phyloP scores from a whole-genome alignment of 2,113 vertebrate species.

The Columba janthina region DNA sequence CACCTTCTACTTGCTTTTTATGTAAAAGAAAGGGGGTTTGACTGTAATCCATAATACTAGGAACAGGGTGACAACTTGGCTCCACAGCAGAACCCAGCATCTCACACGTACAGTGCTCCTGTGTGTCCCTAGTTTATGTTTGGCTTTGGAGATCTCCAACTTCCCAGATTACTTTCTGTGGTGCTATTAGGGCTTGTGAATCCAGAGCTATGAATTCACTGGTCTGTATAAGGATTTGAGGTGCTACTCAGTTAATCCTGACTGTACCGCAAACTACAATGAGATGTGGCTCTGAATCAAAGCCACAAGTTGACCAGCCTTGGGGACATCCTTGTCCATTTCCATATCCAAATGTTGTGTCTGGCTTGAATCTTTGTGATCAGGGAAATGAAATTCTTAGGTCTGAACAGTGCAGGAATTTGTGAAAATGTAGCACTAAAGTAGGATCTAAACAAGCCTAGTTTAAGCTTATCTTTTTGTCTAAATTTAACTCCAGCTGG shows the following conservation, averaged over 20 bases:
- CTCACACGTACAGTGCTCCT: not conserved
- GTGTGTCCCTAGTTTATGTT: fast-evolving
- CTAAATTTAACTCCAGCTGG: not conserved
- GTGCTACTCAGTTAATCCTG: not conserved
- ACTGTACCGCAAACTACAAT: not conserved
- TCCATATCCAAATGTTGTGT: not conserved
- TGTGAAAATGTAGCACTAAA: not conserved
- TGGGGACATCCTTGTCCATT: not conserved
- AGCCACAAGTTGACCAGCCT: not conserved
- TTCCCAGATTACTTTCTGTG: not conserved
- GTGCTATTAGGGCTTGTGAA: not conserved
- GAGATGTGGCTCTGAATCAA: not conserved
- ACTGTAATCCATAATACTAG: not conserved
- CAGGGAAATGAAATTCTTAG: not conserved
- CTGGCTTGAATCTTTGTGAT: not conserved
- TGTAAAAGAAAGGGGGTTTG: not conserved
- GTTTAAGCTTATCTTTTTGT: not conserved
- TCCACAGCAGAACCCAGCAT: not conserved
- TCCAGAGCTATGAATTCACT: not conserved
- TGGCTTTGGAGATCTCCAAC: not conserved
- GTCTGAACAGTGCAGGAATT: not conserved
- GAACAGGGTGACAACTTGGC: not conserved
- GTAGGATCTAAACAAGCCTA: not conserved
- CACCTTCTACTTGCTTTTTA: not conserved
- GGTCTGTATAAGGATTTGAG: not conserved